Evolutionary conservation across 1,140 invertebrate genomes (phyloP), one percentile per base, ranked within the genome.

Genomic region (Drosophila rhopaloa): DNA sequence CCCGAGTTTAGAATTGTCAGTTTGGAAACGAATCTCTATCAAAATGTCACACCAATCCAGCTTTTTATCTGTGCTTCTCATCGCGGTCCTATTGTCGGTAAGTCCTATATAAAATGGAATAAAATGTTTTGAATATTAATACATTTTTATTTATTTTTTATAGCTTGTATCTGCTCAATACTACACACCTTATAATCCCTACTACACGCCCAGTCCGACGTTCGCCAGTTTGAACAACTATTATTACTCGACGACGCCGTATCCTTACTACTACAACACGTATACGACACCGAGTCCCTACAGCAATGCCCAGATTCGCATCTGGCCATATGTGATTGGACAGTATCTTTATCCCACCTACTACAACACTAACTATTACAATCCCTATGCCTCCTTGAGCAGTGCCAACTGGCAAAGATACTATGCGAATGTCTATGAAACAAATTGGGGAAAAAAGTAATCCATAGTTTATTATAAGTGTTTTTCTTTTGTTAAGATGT

Each of bases 271-370:
- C 27, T 84, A 85, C 43, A 60, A 47, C 38, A 86, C 74, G 11
- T 82, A 72, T 51, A 61, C 55, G 7, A 85, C 81, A 24, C 55
- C 73, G 8, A 65, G 57, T 76, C 62, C 72, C 8, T 83, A 79
- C 5, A 24, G 9, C 50, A 83, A 84, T 16, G 44, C 19, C 3
- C 62, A 81, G 44, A 91, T 91, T 53, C 74, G 88, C 7, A 91
- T 91, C 27, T 88, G 80, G 88, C 88, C 88, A 6, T 91, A 88
- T 81, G 88, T 91, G 7, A 88, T 91, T 7, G 88, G 88, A 0
- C 88, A 91, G 41, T 91, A 91, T 62, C 41, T 89, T n/a, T 89
- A 89, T 79, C 84, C 84, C 4, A 59, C 62, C 0, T 89, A 89
- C 40, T 81, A 89, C 38, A 89, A 89, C 24, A 84, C 51, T 27